Evolutionary conservation across 2,797 vertebrate species (phyloP), one percentile per base, ranked within the genome.

Genomic region (Myoxocephalus aenaeus): DNA sequence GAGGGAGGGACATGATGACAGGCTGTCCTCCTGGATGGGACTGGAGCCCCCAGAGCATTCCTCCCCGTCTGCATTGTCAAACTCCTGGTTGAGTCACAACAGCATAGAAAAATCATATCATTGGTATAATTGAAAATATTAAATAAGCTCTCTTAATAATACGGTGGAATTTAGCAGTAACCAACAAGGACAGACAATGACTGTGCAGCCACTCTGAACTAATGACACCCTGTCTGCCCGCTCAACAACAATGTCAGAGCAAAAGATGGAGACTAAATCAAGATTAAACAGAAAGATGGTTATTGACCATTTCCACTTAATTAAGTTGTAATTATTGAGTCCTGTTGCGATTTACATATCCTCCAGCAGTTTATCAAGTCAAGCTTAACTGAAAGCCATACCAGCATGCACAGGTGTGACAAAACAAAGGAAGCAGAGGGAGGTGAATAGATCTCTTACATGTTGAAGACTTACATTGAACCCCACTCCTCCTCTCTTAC

Each of bases 11-110:
- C 97, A 97, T 22, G 97, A 98, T 5, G 97, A 97, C 46, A 97
- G 95, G 90, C 97, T 98, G 94, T 98, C 97, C 92, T 98, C 97
- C 5, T 96, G 96, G 9, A 96, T 96, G 36, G 96, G 97, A 25
- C 96, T 98, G 85, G 97, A 97, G 27, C 96, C 96, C 77, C 92
- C 96, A 0, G 97, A 98, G 89, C 96, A 97, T 75, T 98, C 97
- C 88, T 97, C 97, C 71, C 95, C 97, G 32, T 98, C 96, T 0
- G 96, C 95, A 93, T 98, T 98, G 93, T 98, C 97, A 93, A 97
- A 97, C 92, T 97, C 97, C 97, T 92, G 85, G 72, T 85, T 69
- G 68, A 51, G 68, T 32, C 75, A 50, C 38, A 65, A 65, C 25
- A 74, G 38, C 27, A 75, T 2, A 73, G 32, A 59, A 62, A 68